A percentile compares a stretch with the other conserved stretches of the same genome.
Evolutionary conservation across 2,888 invertebrate genomes (phyloP).

Genomic region (Scaeva pyrastri): DNA sequence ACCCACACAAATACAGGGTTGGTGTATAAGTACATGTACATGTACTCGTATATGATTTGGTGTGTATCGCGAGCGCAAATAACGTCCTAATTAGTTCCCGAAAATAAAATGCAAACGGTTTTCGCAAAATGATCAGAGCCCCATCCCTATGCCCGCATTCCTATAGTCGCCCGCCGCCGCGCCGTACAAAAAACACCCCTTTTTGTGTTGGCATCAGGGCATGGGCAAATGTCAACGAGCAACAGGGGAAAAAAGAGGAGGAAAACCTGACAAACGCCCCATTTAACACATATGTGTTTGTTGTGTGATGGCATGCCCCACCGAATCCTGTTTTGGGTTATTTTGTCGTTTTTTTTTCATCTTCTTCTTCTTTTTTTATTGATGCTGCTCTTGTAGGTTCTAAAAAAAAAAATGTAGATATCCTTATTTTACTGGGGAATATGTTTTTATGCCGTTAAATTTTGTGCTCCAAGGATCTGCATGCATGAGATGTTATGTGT

Average conservation of each 20-base stretch:
- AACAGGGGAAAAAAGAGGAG: constrained; percentile 48
- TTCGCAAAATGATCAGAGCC: constrained; percentile 46
- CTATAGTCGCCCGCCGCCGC: too few species aligned
- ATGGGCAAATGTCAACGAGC: constrained; percentile 69
- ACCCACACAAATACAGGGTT: constrained; percentile 8
- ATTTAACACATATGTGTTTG: constrained; percentile 77
- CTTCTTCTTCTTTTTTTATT: background rate
- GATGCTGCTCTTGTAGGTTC: constrained; percentile 15
- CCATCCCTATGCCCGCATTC: background rate
- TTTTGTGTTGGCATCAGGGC: constrained; percentile 42
- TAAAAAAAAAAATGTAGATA: constrained; percentile 3
- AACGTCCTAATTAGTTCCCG: constrained; percentile 74
- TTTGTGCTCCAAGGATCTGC: constrained; percentile 66
- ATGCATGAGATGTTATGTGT: constrained; percentile 73
- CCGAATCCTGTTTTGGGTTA: constrained; percentile 46
- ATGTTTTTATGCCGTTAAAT: constrained; percentile 67
- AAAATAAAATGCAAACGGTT: constrained; percentile 76
- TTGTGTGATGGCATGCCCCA: constrained; percentile 51
- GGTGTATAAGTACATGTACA: too few species aligned
- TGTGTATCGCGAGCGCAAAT: constrained; percentile 56
- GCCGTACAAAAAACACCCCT: constrained; percentile 26
- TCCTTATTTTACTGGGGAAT: constrained; percentile 55
- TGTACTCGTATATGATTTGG: background rate
- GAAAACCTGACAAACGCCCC: constrained; percentile 77
- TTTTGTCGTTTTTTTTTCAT: too few species aligned